Base-by-base conservation (phyloP, 2,113 vertebrate genomes). In the Elgaria multicarinata region DNA sequence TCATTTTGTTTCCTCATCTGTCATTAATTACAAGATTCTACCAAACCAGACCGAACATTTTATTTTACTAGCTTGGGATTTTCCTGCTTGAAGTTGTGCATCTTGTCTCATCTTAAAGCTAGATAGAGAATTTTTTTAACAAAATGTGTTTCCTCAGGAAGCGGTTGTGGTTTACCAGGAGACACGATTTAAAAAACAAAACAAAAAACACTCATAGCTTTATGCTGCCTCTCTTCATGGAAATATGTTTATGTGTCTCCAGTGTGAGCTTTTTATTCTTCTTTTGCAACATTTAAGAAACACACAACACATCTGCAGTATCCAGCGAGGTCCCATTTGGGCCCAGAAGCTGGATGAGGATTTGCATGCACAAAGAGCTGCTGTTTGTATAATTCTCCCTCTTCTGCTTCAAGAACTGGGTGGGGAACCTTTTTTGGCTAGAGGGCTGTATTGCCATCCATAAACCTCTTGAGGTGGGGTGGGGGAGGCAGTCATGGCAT, bases 61-160 rank as follows among this genome's bases (percentile, higher is more conserved):
- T 83, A 16, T 74, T 93, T 87, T 76, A 87, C 10, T 67, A 93
- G 81, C 16, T 72, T 50, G 20, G 1, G 8, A 6, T 28, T 2
- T 75, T 26, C 79, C 58, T 81, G 50, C 44, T 72, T 87, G 33
- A n/a, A 83, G 8, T 91, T 75, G 42, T 50, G 33, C 42, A 77
- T 66, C 58, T 20, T 8, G 42, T 9, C n/a, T 89, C 90, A 87
- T 78, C 2, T 36, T 72, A 8, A 90, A 88, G 55, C 28, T 87
- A 83, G 46, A 91, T 62, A 87, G 86, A 53, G 90, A 90, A 91
- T n/a, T 78, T 88, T 93, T 92, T 87, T 86, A 91, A 71, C 86
- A 84, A 76, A 90, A 55, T n/a, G 87, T 82, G 85, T 93, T 97
- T 97, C 96, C 96, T 95, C 95, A 96, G 96, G 96, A 97, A 97